Conservation (phyloP, 2,113 vertebrate genomes). For the Zosterops lateralis region DNA sequence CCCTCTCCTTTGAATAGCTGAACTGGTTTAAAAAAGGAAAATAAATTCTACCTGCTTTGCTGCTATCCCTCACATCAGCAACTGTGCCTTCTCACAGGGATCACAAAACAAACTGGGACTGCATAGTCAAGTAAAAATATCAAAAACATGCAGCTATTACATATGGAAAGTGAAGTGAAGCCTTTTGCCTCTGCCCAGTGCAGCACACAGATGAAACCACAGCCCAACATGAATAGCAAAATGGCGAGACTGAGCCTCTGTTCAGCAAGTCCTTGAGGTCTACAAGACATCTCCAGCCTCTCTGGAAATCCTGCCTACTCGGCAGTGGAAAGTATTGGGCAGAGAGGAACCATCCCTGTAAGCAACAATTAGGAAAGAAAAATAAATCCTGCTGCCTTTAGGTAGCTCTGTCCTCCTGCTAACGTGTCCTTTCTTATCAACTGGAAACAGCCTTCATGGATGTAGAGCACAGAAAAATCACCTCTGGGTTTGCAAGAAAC, state of each 20-base stretch:
- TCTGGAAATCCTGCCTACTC: background rate
- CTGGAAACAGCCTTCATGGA: background rate
- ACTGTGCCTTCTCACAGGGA: background rate
- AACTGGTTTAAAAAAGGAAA: background rate
- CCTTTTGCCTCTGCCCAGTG: background rate
- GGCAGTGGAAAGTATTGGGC: background rate
- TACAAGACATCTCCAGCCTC: background rate
- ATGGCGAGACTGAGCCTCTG: accelerated
- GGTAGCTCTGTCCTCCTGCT: background rate
- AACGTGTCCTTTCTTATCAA: background rate
- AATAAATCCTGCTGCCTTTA: background rate
- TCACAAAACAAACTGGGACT: background rate
- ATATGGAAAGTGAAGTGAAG: background rate
- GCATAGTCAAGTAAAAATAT: background rate
- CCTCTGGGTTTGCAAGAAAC: background rate
- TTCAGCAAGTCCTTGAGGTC: background rate
- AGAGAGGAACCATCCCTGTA: background rate
- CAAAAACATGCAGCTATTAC: background rate
- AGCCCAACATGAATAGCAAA: background rate
- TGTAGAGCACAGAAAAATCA: background rate
- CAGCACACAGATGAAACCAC: background rate
- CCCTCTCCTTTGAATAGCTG: background rate
- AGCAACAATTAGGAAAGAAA: background rate
- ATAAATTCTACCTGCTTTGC: background rate
- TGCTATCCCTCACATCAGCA: background rate